Base-by-base conservation (phyloP, 1,140 invertebrate species). In the Maniola jurtina region DNA sequence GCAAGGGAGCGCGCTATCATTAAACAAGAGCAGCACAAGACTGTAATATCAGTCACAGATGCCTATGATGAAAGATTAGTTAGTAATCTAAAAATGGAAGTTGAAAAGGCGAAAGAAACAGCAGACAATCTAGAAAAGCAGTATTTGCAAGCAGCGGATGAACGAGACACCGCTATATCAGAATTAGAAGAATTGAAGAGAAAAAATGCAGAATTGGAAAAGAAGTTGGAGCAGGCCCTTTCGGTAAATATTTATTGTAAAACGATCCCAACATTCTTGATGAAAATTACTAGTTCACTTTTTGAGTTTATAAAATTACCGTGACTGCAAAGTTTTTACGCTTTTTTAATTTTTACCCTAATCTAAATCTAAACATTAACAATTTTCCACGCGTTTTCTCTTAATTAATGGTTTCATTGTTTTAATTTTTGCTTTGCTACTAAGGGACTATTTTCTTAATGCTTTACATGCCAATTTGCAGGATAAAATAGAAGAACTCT, bases 51-150 rank as follows among this genome's bases (percentile, higher is more conserved):
- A 15, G 90, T 92, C 6, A 90, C 89, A 35, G 90, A 91, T 66
- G 90, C 90, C 0, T 91, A 91, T 68, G 92, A 93, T 72, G 92
- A 93, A 77, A 90, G 92, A 77, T 84, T 94, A 63, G 92, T 94
- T 0, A 92, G 91, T 71, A 94, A 92, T 59, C 90, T 97, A 54
- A 96, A 95, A 82, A 92, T 93, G 61, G 95, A 97, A 85, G 94
- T 95, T 0, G 93, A 95, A 70, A 93, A 95, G 69, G 94, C 96
- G 0, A 94, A 95, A 78, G 95, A 95, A 76, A 94, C 94, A 15
- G 94, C 95, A 0, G 96, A 97, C 79, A 94, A 95, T 77, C 92
- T 96, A 68, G 95, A 97, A 76, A 94, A 94, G 74, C 95, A 96
- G 77, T 97, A 94, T 80, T 93, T 95, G 42, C 92, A 93, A 71